Conservation (phyloP, 2,113 vertebrate species). For the Phaethon lepturus region DNA sequence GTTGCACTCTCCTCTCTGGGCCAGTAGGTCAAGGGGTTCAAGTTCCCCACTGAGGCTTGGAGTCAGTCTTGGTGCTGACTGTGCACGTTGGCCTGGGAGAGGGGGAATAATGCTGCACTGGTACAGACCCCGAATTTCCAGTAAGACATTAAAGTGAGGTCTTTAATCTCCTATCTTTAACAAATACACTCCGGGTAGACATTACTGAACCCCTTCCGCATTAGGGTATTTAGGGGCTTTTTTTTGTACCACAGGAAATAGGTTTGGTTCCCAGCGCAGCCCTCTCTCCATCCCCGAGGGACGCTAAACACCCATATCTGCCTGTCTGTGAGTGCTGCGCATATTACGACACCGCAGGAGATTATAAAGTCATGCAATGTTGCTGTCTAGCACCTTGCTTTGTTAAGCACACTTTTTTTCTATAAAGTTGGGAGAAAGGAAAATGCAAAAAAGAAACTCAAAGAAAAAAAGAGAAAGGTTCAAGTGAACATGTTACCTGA, state of each 20-base stretch:
- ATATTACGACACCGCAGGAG: background rate
- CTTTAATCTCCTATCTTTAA: background rate
- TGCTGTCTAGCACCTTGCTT: background rate
- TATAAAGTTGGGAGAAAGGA: background rate
- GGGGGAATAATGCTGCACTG: background rate
- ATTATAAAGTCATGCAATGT: background rate
- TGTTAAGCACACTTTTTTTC: background rate
- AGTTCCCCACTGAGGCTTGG: background rate
- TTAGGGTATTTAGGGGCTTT: background rate
- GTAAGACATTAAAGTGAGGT: background rate
- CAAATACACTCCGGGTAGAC: background rate
- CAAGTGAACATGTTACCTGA: background rate
- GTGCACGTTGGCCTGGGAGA: background rate
- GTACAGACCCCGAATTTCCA: background rate
- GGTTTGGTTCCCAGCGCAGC: background rate
- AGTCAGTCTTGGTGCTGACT: background rate
- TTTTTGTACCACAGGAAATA: background rate
- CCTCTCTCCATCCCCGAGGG: background rate
- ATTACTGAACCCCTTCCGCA: accelerated
- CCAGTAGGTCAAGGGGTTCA: constrained; percentile 25
- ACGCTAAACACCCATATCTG: background rate
- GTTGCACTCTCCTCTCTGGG: constrained; percentile 18
- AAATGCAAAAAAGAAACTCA: background rate
- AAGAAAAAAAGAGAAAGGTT: background rate
- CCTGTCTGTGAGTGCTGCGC: background rate